Evolutionary conservation across 2,797 vertebrate species (phyloP).

Genomic region (Micrastur ruficollis): DNA sequence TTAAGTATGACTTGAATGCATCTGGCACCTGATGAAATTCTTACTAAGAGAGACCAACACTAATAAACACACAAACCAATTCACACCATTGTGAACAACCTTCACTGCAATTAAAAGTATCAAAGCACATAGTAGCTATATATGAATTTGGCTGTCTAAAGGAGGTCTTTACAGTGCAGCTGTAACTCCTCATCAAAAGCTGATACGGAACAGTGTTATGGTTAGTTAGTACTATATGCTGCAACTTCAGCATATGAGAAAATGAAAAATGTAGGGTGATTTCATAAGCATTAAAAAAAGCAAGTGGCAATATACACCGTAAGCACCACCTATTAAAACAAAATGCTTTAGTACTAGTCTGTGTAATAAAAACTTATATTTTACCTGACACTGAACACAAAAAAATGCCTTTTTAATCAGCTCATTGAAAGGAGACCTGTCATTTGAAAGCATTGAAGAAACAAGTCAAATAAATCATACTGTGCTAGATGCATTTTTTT

Average conservation of each 20-base stretch:
- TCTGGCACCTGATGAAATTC: not conserved
- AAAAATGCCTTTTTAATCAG: not conserved
- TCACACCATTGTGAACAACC: not conserved
- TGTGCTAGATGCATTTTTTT: not conserved
- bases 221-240: not conserved
- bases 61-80: not conserved
- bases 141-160: not conserved
- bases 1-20: not conserved
- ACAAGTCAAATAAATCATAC: not conserved
- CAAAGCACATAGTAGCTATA: not conserved
- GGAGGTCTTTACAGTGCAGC: not conserved
- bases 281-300: not conserved
- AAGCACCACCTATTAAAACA: not conserved
- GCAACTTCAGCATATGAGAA: not conserved
- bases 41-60: not conserved
- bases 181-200: not conserved
- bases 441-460: not conserved
- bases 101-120: not conserved
- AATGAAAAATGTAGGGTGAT: not conserved
- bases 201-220: not conserved
- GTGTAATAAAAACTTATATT: not conserved
- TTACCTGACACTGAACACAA: not conserved
- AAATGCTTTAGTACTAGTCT: not conserved
- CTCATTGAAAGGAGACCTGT: not conserved
- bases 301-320: not conserved